Evolutionary conservation across 2,888 invertebrate genomes (phyloP), one percentile per base, ranked within the genome.

Genomic region (Girardia tigrina): DNA sequence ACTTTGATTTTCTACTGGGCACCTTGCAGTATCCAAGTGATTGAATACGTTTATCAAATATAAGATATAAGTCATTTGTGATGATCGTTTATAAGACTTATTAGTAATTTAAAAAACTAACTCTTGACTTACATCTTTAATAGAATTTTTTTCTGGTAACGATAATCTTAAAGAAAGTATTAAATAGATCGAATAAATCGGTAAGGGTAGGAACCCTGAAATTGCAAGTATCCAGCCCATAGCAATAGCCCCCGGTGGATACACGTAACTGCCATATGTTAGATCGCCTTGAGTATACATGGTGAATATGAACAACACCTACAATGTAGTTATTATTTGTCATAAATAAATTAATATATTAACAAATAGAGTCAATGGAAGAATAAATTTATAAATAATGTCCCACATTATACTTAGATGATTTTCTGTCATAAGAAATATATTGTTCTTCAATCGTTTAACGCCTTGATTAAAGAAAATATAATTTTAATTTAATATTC

Each of bases 281-380:
- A 56, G n/a, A 56, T 56, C 23, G n/a, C 56, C 56, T 56, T 56
- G 56, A n/a, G 56, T 56, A 56, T 56, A 56, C 56, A 56, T 20
- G 23, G 56, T 56, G 56, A 56, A 56, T 12, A 56, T 56, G n/a
- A 56, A 56, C 23, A 56, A 56, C 23, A 56, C 23, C 56, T 56
- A 16, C 4, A 56, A 56, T 20, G 4, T 56, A n/a, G n/a, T 56
- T 8, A 16, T 20, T n/a, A n/a, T n/a, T n/a, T n/a, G 23, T 56
- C 4, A n/a, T 4, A 4, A 56, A 6, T 6, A 56, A 8, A 56
- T 8, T 56, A 56, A 56, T n/a, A 12, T 8, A 2, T 8, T 56
- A 12, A 56, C 56, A n/a, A 56, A 56, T 56, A 56, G 23, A 8
- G 56, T 56, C 4, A 56, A n/a, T n/a, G 56, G 56, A 4, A 56